Evolutionary conservation across 2,888 invertebrate genomes (phyloP), one percentile per base, ranked within the genome.

Genomic region (Sinotaia quadrata): DNA sequence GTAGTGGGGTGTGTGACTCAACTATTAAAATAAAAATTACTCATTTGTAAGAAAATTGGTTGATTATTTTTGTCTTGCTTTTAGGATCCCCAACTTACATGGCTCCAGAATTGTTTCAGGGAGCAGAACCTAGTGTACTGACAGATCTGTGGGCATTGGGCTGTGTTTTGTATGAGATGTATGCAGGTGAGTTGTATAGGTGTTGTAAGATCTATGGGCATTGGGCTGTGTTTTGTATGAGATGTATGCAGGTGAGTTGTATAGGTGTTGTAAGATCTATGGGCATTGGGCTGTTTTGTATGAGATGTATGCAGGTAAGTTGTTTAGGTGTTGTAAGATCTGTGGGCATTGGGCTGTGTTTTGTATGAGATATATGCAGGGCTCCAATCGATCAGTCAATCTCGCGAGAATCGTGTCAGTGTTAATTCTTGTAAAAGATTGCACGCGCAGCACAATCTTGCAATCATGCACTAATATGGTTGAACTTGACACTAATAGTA

Each of bases 131-230:
- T 29, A 80, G 80, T 12, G 77, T 85, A 12, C 68, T 78, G 29
- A 83, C 81, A 78, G 88, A 88, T 75, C 74, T 88, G 8, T 88
- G 88, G 87, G 84, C 87, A 4, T 79, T 88, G 4, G 88, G 88
- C 12, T 87, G 86, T 78, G 80, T 88, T 24, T 69, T 88, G 44
- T 88, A 86, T 77, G 84, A 88, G 69, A 83, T 88, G 84, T 88
- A 83, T 70, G 84, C 87, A 70, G 88, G 88, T 84, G 75, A 65
- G 63, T 54, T 21, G 56, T 24, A 18, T 10, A 24, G 36, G 24
- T 41, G 4, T 34, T 21, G 18, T n/a, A 37, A 78, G 88, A 88
- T 75, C 74, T 88, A 7, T 88, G 88, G 87, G 84, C 87, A 4
- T 79, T 88, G 4, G 88, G 88, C 12, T 87, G 86, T 78, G 80